These are phyloP conservation scores for Mactra quadrangularis DNA, from an alignment of 1,140 invertebrate genomes.

Conservation along the genomic window DNA sequence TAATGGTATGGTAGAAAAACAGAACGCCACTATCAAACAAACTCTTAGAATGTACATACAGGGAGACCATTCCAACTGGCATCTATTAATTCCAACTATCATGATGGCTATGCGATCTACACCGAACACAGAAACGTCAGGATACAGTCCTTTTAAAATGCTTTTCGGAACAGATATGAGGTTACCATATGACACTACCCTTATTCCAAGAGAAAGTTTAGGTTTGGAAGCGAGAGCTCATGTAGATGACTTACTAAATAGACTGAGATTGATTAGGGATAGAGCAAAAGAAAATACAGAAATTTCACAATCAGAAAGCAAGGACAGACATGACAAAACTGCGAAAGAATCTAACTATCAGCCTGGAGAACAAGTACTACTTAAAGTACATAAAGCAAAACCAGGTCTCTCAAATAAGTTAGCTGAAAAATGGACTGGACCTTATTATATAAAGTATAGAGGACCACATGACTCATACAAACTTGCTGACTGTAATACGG, in stretches of 20 bases:
- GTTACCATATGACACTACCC: neutral
- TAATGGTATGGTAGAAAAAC: constrained; percentile 62
- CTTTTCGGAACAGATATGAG: neutral
- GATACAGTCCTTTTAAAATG: constrained; percentile 15
- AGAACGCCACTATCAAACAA: constrained; percentile 27
- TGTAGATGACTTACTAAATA: neutral
- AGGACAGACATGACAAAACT: constrained; percentile 3
- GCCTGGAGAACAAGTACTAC: neutral
- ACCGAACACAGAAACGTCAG: constrained; percentile 24
- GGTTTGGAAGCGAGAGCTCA: neutral
- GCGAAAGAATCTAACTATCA: neutral
- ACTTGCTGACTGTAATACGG: neutral
- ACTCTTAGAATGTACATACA: constrained; percentile 26
- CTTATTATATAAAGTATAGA: constrained; percentile 12
- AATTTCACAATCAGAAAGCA: neutral
- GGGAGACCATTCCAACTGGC: constrained; percentile 42
- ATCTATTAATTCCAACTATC: neutral
- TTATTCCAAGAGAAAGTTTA: constrained; percentile 3
- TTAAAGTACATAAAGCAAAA: neutral
- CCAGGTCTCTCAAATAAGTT: neutral
- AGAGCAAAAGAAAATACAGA: neutral
- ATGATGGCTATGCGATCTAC: constrained; percentile 26
- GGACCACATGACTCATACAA: neutral
- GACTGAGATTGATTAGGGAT: neutral
- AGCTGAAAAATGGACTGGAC: constrained; percentile 5